A percentile compares a stretch with the other conserved stretches of the same genome.
Conservation (phyloP, 2,113 vertebrate species). For the Channa argus region DNA sequence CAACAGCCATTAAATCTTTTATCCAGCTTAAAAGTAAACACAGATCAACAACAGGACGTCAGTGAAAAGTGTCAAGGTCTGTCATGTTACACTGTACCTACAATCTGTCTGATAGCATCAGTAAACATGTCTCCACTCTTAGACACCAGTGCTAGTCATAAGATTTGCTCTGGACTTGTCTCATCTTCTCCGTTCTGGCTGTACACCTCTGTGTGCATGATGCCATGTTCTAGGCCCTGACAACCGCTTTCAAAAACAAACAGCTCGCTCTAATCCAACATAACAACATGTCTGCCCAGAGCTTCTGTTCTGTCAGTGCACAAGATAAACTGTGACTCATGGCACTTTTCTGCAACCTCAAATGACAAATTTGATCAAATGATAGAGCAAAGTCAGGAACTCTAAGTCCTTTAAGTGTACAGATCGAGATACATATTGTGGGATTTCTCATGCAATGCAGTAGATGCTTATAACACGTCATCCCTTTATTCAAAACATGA, state of each 20-base stretch:
- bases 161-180: conserved; percentile 23
- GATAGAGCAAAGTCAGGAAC: not conserved
- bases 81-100: not conserved
- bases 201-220: conserved; percentile 36
- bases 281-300: conserved; percentile 21
- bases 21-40: too few relatives aligned
- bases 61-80: not conserved
- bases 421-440: too few relatives aligned
- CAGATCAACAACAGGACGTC: not conserved
- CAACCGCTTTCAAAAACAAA: conserved; percentile 53
- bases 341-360: not conserved
- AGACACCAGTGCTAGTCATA: conserved; percentile 47
- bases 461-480: too few relatives aligned
- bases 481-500: too few relatives aligned
- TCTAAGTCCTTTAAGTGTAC: too few relatives aligned
- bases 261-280: conserved; percentile 34
- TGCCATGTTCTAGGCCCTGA: conserved; percentile 21
- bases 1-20: too few relatives aligned
- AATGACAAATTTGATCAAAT: not conserved
- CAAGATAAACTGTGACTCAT: conserved; percentile 2
- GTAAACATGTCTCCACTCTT: conserved; percentile 40
- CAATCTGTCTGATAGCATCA: conserved; percentile 35
- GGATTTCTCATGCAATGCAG: too few relatives aligned
- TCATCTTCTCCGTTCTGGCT: conserved; percentile 19
- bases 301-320: conserved; percentile 4